A percentile compares a stretch with the other conserved stretches of the same genome.
phyloP scores from a whole-genome alignment of 1,140 invertebrate species.

The Papilio glaucus region DNA sequence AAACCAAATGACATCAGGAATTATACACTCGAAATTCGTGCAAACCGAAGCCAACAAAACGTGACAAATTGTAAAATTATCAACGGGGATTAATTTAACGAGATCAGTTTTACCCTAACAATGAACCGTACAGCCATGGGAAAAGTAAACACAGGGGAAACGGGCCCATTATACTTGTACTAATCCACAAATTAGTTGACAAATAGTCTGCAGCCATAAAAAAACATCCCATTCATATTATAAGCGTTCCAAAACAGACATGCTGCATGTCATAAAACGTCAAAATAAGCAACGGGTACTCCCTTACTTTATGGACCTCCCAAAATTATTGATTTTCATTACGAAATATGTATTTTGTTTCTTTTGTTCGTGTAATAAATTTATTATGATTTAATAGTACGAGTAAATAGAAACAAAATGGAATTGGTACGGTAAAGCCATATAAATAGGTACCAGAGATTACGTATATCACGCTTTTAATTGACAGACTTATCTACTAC shows the following conservation, averaged over 20 bases:
- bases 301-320: constrained; percentile 2
- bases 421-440: too few relatives aligned
- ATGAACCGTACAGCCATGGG: constrained; percentile 62
- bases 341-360: background rate
- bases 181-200: constrained; percentile 73
- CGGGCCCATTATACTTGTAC: constrained; percentile 57
- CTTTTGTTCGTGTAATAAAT: too few relatives aligned
- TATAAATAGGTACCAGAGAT: too few relatives aligned
- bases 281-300: background rate
- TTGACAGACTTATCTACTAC: too few relatives aligned
- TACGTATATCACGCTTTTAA: too few relatives aligned
- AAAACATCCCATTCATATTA: constrained; percentile 40
- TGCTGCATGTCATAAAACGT: constrained; percentile 12
- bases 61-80: constrained; percentile 75
- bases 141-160: constrained; percentile 73
- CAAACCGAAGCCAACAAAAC: constrained; percentile 57
- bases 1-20: constrained; percentile 21
- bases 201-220: constrained; percentile 54
- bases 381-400: too few relatives aligned
- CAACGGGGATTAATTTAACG: constrained; percentile 74
- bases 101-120: constrained; percentile 62
- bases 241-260: constrained; percentile 14
- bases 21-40: constrained; percentile 44
- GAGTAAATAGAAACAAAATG: too few relatives aligned
- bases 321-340: background rate